Evolutionary conservation across 2,113 vertebrate species (phyloP), one percentile per base, ranked within the genome.

Genomic region (Uria lomvia): DNA sequence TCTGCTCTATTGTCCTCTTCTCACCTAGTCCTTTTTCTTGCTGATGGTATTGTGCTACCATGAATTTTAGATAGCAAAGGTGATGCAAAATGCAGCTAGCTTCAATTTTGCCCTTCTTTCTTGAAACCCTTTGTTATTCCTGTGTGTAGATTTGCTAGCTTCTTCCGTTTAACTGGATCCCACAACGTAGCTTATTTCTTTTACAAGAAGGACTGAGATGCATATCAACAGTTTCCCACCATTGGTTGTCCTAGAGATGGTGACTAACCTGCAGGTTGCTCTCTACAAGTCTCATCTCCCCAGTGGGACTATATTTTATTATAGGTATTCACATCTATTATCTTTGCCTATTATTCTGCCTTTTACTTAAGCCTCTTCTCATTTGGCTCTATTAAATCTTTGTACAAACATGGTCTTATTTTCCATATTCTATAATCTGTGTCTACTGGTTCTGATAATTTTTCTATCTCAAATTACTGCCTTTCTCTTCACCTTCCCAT

Each of bases 201-300:
- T 79, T 43, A 59, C 2, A 1, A 59, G 42, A n/a, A 71, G 23
- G 30, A 43, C 52, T 52, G 62, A 76, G 56, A 47, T 86, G 52
- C 2, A 0, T 55, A 24, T 62, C 8, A 3, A 11, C 40, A 2
- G 3, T 79, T 86, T 55, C 38, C 23, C 17, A 70, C 75, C 12
- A 2, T 3, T 65, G 32, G 42, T 88, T 94, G 63, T 88, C 55
- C 50, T 86, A 38, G 63, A 77, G 53, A 42, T 93, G 82, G 21
- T 92, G 55, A 62, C 59, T 74, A 87, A 86, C 38, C 45, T 82
- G 34, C 30, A 59, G 2, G 34, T 75, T 59, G 60, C 11, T 74
- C 59, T 91, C 45, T 80, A 6, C 5, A 5, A 68, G 43, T 92
- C 38, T 93, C 22, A 74, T 63, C 50, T 93, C 59, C 24, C 14